These are phyloP conservation scores for Yoshiicerus persimilis DNA, from an alignment of 1,140 invertebrate species.

Conservation along the genomic window DNA sequence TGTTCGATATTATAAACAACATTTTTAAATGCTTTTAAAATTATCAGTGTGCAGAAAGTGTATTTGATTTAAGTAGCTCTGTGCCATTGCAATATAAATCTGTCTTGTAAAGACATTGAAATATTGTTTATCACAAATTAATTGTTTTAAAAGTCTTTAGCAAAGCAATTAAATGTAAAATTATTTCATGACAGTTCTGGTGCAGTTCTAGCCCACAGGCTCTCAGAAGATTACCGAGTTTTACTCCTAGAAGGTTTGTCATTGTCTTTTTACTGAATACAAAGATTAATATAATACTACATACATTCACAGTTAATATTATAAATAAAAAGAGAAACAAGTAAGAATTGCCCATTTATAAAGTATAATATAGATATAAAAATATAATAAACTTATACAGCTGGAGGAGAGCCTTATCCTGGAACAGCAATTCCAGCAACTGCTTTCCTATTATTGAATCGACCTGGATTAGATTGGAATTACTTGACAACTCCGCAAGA, in stretches of 20 bases:
- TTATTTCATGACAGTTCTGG: conserved; percentile 58
- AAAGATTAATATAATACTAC: too few species aligned
- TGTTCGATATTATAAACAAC: neutral
- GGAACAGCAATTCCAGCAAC: conserved; percentile 14
- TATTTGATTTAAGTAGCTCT: too few species aligned
- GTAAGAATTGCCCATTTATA: neutral
- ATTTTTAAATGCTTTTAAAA: too few species aligned
- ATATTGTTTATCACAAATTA: too few species aligned
- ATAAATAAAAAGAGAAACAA: too few species aligned
- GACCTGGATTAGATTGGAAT: conserved; percentile 63
- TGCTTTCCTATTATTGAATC: conserved; percentile 54
- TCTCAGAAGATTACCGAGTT: conserved; percentile 52
- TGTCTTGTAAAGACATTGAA: too few species aligned
- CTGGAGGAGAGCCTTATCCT: conserved; percentile 46
- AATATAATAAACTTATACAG: conserved; percentile 31
- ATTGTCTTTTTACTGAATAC: too few species aligned
- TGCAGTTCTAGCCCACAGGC: conserved; percentile 57
- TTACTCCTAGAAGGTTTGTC: conserved; percentile 56
- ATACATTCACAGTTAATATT: too few species aligned
- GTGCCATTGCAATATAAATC: too few species aligned
- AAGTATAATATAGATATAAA: neutral
- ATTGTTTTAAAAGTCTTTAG: too few species aligned
- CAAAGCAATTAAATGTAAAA: neutral
- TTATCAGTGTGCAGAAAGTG: too few species aligned
- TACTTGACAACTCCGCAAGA: conserved; percentile 54